Conservation (phyloP, 1,140 invertebrate genomes). For the Caenorhabditis latens region DNA sequence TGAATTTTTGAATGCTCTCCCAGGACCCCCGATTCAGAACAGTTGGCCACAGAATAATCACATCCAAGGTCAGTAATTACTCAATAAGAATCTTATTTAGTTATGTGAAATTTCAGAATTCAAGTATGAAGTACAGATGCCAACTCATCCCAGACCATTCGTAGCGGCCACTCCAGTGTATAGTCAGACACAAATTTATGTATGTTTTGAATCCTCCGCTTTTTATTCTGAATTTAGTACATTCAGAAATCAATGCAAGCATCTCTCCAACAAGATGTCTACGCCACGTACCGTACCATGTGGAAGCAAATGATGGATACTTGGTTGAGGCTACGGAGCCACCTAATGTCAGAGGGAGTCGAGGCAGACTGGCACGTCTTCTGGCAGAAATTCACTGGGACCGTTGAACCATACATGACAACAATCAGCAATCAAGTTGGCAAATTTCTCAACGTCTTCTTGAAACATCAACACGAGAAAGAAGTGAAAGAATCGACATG, state of each 20-base stretch:
- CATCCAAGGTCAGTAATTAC: neutral
- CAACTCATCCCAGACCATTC: neutral
- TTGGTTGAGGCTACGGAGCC: conserved; percentile 23
- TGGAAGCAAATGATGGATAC: conserved; percentile 48
- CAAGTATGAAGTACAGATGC: conserved; percentile 41
- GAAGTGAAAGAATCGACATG: conserved; percentile 40
- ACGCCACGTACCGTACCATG: conserved; percentile 16
- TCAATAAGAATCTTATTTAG: neutral
- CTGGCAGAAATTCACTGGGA: conserved; percentile 29
- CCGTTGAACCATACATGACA: conserved; percentile 26
- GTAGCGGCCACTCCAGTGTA: conserved; percentile 15
- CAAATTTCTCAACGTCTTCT: conserved; percentile 27
- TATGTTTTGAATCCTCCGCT: neutral
- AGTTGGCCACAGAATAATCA: conserved; percentile 1
- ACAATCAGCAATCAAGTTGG: conserved; percentile 34
- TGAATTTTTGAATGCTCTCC: neutral
- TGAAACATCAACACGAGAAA: conserved; percentile 36
- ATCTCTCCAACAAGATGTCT: conserved; percentile 25
- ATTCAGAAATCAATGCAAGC: conserved; percentile 41
- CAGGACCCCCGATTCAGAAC: conserved; percentile 27
- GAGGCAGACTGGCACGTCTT: conserved; percentile 34
- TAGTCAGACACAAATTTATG: conserved; percentile 37
- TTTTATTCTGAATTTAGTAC: too few species aligned
- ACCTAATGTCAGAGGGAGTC: conserved; percentile 8
- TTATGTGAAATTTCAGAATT: neutral